Evolutionary conservation across 2,113 vertebrate genomes (phyloP).

Genomic region (Pimephales promelas): DNA sequence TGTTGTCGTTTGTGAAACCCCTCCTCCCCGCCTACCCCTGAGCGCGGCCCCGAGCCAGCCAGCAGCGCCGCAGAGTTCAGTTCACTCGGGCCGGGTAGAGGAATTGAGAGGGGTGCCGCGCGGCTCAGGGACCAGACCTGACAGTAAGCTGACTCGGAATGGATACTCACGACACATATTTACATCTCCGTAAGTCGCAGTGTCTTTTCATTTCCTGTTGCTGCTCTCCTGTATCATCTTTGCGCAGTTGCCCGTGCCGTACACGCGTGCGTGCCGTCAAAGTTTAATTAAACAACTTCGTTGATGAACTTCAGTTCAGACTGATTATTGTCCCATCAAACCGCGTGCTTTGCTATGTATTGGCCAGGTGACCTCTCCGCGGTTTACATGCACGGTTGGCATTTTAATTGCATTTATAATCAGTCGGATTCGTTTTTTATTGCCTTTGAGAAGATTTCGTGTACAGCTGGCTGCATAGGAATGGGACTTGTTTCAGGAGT

Average conservation of each 20-base stretch:
- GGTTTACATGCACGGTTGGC: constrained; percentile 74
- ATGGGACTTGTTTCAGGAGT: neutral
- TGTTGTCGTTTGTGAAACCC: constrained; percentile 76
- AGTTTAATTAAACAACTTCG: neutral
- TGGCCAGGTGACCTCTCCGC: constrained; percentile 73
- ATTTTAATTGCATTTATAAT: constrained; percentile 79
- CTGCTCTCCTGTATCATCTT: neutral
- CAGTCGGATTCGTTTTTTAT: constrained; percentile 70
- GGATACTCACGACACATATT: constrained; percentile 78
- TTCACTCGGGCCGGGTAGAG: constrained; percentile 66
- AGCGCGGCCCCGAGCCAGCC: constrained; percentile 70
- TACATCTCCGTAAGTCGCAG: constrained; percentile 76
- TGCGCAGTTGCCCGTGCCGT: neutral
- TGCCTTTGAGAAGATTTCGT: constrained; percentile 59
- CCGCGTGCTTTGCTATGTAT: constrained; percentile 47
- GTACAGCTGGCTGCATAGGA: constrained; percentile 13
- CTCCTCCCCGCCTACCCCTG: constrained; percentile 67
- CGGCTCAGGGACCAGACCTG: constrained; percentile 66
- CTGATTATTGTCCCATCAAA: neutral
- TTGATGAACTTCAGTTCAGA: constrained; percentile 34
- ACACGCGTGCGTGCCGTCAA: neutral
- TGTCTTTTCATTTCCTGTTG: neutral
- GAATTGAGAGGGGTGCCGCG: constrained; percentile 76
- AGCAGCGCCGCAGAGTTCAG: constrained; percentile 66
- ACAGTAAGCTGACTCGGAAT: constrained; percentile 66